Conservation (phyloP, 2,888 invertebrate genomes). For the Heliothis peltigera region DNA sequence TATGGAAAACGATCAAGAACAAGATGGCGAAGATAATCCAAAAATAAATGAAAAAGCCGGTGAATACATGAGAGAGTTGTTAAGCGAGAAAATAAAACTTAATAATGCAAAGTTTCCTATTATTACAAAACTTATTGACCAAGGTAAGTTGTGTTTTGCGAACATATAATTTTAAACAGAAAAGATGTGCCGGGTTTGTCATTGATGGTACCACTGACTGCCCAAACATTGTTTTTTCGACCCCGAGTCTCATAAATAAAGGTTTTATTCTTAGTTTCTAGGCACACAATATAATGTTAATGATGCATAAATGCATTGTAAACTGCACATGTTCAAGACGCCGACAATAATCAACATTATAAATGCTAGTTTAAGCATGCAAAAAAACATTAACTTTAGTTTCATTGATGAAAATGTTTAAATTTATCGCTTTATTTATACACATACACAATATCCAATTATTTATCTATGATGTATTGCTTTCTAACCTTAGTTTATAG, state of each 20-base stretch:
- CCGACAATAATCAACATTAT: too few relatives aligned
- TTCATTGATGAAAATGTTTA: too few relatives aligned
- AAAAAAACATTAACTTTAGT: too few relatives aligned
- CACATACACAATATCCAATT: too few relatives aligned
- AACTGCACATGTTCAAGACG: too few relatives aligned
- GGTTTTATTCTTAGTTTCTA: too few relatives aligned
- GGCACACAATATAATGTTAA: too few relatives aligned
- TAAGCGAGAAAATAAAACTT: conserved; percentile 92
- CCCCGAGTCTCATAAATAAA: neutral
- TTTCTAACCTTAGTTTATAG: too few relatives aligned
- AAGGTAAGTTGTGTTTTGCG: conserved; percentile 87
- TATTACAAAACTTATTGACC: conserved; percentile 92
- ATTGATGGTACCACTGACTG: neutral
- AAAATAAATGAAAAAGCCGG: conserved; percentile 93
- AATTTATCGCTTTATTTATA: too few relatives aligned
- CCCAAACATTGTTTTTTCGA: neutral
- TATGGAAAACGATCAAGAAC: conserved; percentile 71
- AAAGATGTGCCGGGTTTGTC: neutral
- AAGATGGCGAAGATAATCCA: conserved; percentile 89
- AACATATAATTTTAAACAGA: neutral
- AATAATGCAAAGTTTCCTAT: conserved; percentile 92
- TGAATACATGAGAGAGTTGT: conserved; percentile 93
- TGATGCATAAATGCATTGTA: too few relatives aligned
- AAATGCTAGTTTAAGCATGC: too few relatives aligned
- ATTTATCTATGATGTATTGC: too few relatives aligned